Evolutionary conservation across 1,140 invertebrate genomes (phyloP).

Genomic region (Brachionus manjavacas): DNA sequence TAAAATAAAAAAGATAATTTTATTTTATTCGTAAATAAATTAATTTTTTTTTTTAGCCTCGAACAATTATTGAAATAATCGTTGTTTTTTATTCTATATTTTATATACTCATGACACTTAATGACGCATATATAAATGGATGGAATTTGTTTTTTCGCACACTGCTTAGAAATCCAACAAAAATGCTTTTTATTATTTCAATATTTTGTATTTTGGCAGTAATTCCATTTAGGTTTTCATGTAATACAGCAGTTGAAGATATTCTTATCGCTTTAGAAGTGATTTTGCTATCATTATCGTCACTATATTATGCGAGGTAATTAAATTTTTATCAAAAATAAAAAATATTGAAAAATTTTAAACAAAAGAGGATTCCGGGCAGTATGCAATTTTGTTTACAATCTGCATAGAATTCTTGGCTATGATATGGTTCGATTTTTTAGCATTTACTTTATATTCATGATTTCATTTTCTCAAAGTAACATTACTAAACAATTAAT

Average conservation of each 20-base stretch:
- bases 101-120: constrained; percentile 53
- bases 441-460: constrained; percentile 89
- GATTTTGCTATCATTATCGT: constrained; percentile 51
- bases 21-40: not conserved
- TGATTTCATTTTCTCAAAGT: constrained; percentile 95
- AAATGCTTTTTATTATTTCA: constrained; percentile 8
- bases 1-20: not conserved
- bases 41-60: constrained; percentile 46
- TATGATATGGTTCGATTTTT: constrained; percentile 90
- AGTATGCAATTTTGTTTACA: constrained; percentile 95
- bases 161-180: constrained; percentile 44
- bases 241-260: constrained; percentile 32
- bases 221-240: constrained; percentile 27
- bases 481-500: constrained; percentile 46
- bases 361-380: constrained; percentile 82
- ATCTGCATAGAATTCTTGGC: constrained; percentile 97
- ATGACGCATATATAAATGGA: constrained; percentile 55
- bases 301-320: constrained; percentile 39
- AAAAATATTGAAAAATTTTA: not conserved
- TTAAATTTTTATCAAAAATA: not conserved
- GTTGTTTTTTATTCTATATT: constrained; percentile 50
- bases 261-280: constrained; percentile 93
- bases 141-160: constrained; percentile 53
- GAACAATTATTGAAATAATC: constrained; percentile 50
- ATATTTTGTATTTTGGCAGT: not conserved